Conservation (phyloP, 2,888 invertebrate species). For the Microctonus hyperodae region DNA sequence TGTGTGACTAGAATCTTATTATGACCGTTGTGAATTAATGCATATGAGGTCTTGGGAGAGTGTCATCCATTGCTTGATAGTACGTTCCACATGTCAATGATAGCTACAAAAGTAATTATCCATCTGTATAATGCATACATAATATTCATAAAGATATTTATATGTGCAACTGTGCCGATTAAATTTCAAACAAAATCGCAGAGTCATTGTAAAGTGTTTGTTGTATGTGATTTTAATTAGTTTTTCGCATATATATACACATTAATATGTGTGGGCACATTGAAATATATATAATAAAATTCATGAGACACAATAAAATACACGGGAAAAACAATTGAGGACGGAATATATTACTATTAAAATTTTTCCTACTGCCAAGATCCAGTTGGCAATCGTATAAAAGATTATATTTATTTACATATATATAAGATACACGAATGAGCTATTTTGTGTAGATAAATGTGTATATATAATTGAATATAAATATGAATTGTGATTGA, state of each 20-base stretch:
- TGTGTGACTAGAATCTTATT: conserved; percentile 59
- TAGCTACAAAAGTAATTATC: conserved; percentile 13
- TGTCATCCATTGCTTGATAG: conserved; percentile 45
- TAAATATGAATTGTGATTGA: background rate
- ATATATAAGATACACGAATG: background rate
- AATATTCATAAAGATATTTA: too few relatives aligned
- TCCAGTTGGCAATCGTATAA: background rate
- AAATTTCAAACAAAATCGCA: conserved; percentile 1
- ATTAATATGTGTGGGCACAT: too few relatives aligned
- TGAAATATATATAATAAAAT: background rate
- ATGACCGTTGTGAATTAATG: conserved; percentile 50
- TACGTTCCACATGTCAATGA: conserved; percentile 56
- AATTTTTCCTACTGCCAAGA: background rate
- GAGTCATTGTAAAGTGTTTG: background rate
- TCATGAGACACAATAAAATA: background rate
- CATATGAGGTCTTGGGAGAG: conserved; percentile 50
- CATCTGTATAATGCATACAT: background rate
- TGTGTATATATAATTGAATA: too few relatives aligned
- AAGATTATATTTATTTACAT: background rate
- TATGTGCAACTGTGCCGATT: background rate
- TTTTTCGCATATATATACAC: background rate
- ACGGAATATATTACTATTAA: background rate
- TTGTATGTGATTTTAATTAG: background rate
- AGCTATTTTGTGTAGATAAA: background rate
- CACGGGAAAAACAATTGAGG: background rate